Base-by-base conservation (phyloP, 2,888 invertebrate genomes). In the Volucella bombylans region DNA sequence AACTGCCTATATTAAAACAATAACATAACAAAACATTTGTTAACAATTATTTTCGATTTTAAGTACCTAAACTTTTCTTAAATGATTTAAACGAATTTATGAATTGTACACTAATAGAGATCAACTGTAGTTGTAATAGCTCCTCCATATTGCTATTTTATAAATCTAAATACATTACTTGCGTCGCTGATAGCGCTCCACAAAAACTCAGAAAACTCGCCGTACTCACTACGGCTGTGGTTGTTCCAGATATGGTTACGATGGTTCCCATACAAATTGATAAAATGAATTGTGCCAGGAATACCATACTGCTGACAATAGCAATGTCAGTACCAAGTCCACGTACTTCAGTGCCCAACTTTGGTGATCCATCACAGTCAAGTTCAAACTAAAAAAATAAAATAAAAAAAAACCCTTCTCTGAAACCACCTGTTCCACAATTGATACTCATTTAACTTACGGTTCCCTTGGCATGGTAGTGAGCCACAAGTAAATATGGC, bases 261-360 rank as follows among this genome's bases (percentile, higher is more conserved):
- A 98, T 95, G 38, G 95, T 94, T 0, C 98, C 97, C 94, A 98
- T 95, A 88, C 95, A 95, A 88, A 97, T 93, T 0, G 98, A 98
- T 11, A 99, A 93, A 47, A 97, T 93, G 89, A 98, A 97, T 92
- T 99, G 99, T 0, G 98, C 98, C 86, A 98, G 93, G 91, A 99
- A 99, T 3, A 97, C 98, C 96, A 98, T 98, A 90, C 97, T 97
- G 89, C 97, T 97, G 47, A 99, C 96, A 68, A 98, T 95, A 0
- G 98, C 98, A 0, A 99, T 95, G 90, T 99, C 98, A 0, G 98
- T 99, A 8, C 98, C 98, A 68, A 99, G 93, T 6, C 98, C 98
- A 10, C 98, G 94, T n/a, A 95, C 93, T 74, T 94, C 94, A 0
- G 93, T 94, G 61, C 94, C 93, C 77, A 93, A 90, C 87, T 93